phyloP scores from a whole-genome alignment of 2,888 invertebrate species.

The Nezara viridula region DNA sequence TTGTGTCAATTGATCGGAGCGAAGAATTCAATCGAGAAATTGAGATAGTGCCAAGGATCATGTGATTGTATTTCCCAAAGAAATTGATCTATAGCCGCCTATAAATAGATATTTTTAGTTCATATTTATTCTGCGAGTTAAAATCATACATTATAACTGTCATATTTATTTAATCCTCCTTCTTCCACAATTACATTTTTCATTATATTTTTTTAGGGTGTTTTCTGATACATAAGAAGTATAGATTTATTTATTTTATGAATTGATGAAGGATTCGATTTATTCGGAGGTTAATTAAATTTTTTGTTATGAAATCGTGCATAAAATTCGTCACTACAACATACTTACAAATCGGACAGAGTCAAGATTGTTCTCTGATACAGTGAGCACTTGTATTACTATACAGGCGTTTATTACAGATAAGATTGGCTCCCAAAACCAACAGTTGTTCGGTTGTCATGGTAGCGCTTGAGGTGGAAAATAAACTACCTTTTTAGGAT shows the following conservation, averaged over 20 bases:
- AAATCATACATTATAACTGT: neutral
- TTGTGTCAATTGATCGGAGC: neutral
- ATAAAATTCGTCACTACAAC: neutral
- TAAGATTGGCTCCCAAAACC: neutral
- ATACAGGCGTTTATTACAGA: neutral
- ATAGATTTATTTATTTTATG: neutral
- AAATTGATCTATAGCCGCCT: neutral
- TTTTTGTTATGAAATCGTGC: neutral
- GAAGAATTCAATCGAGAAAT: neutral
- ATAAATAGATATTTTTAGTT: no score
- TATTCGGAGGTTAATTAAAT: neutral
- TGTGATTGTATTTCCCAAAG: neutral
- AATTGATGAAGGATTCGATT: neutral
- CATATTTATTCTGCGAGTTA: no score
- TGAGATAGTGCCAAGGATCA: neutral
- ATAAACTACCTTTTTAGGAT: neutral
- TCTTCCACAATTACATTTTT: neutral
- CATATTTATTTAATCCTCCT: neutral
- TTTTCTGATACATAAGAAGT: neutral
- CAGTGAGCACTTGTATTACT: neutral
- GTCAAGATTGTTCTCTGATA: neutral
- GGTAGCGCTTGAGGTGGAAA: neutral
- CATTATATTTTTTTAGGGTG: neutral
- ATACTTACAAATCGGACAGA: neutral
- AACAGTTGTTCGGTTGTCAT: constrained; percentile 22